Conservation (phyloP, 37 sponge, comb jelly and placozoan genomes). For the Beroe forskalii region DNA sequence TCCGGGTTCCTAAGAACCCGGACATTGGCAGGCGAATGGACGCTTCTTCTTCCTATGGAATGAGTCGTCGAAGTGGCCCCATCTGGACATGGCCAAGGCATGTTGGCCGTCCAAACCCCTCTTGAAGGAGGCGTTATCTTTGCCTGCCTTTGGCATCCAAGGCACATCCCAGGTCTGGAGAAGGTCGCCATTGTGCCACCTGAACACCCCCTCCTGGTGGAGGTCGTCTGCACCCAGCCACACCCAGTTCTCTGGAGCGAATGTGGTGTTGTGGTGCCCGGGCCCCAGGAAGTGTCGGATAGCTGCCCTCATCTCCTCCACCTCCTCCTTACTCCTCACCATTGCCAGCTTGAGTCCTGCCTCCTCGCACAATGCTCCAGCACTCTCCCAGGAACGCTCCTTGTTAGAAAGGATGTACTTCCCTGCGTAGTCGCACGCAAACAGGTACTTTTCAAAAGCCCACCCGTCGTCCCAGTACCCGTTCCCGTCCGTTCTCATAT, state of each 20-base stretch:
- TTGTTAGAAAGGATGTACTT: not conserved
- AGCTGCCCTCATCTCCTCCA: not conserved
- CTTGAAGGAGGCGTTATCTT: not conserved
- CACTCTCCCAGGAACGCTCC: not conserved
- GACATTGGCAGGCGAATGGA: slow-evolving; percentile 8
- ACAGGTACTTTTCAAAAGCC: not conserved
- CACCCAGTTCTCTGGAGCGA: not conserved
- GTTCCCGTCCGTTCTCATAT: not conserved
- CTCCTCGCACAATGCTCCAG: not conserved
- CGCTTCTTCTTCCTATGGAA: not conserved
- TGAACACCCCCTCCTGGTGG: not conserved
- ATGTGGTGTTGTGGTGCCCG: not conserved
- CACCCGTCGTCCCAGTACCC: not conserved
- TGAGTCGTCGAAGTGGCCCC: not conserved
- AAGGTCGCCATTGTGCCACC: not conserved
- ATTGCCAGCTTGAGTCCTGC: not conserved
- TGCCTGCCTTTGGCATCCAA: not conserved
- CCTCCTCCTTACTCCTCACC: not conserved
- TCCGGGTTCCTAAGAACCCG: not conserved
- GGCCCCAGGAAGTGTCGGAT: not conserved
- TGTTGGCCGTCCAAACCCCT: not conserved
- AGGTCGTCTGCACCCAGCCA: not conserved
- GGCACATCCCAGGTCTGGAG: not conserved
- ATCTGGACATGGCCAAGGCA: not conserved
- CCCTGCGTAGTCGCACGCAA: not conserved